phyloP scores from a whole-genome alignment of 1,140 invertebrate genomes.

The Apolygus lucorum region DNA sequence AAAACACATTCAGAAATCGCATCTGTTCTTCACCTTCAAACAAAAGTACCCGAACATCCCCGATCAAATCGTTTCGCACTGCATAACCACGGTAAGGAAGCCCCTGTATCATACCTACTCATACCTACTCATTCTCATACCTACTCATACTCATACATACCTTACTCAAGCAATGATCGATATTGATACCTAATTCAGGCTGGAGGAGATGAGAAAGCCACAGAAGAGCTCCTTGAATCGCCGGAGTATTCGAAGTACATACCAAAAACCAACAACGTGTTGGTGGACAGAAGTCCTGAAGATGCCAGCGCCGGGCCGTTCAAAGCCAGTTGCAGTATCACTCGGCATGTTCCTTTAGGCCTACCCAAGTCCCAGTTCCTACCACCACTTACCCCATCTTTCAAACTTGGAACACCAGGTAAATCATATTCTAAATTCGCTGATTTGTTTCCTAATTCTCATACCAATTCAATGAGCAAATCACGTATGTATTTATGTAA shows the following conservation, averaged over 20 bases:
- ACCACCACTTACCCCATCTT: background rate
- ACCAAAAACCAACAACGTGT: background rate
- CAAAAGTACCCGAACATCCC: background rate
- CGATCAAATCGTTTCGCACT: background rate
- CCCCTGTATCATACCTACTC: no score
- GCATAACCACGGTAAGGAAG: background rate
- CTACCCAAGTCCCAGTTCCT: background rate
- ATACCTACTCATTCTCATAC: no score
- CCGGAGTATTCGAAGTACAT: background rate
- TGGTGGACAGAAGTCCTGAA: background rate
- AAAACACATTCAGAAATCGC: background rate
- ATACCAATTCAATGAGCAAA: no score
- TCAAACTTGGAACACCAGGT: background rate
- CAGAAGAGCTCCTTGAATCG: background rate
- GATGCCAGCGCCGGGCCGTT: background rate
- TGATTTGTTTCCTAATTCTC: no score
- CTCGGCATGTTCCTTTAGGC: background rate
- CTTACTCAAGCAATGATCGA: no score
- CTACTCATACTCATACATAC: no score
- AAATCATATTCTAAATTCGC: no score
- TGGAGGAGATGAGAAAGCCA: background rate
- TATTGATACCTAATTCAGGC: no score
- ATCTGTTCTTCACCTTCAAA: background rate
- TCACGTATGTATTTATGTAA: no score
- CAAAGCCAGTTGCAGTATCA: background rate